Conservation (phyloP, 2,113 vertebrate species). For the Arvicanthis niloticus region DNA sequence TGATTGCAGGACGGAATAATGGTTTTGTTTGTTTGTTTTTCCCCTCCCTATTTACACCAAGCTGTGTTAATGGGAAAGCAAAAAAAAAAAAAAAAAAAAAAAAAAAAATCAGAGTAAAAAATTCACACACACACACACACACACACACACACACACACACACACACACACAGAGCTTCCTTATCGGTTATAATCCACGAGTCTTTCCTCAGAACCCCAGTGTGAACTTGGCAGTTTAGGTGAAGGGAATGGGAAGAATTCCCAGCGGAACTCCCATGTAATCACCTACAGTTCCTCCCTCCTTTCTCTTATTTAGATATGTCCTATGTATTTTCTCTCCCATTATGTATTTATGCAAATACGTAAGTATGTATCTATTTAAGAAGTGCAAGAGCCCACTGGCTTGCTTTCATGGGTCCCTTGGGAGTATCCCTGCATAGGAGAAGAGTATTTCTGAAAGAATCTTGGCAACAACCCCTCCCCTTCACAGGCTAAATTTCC, state of each 20-base stretch:
- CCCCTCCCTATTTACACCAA: neutral
- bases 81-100: too few relatives aligned
- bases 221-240: neutral
- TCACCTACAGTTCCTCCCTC: neutral
- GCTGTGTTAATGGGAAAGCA: neutral
- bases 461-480: neutral
- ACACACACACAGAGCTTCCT: neutral
- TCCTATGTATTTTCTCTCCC: neutral
- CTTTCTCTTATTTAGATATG: neutral
- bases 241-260: neutral
- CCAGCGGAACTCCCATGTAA: rapidly evolving
- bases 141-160: neutral
- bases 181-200: neutral
- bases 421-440: neutral
- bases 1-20: constrained; percentile 11
- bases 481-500: neutral
- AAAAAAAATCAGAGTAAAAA: too few relatives aligned
- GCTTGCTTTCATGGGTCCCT: neutral
- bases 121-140: neutral
- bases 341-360: too few relatives aligned
- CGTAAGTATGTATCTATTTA: neutral
- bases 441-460: neutral
- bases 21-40: neutral
- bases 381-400: neutral
- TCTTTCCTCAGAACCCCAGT: neutral